phyloP scores from a whole-genome alignment of 2,797 vertebrate species.

The Danionella dracula region DNA sequence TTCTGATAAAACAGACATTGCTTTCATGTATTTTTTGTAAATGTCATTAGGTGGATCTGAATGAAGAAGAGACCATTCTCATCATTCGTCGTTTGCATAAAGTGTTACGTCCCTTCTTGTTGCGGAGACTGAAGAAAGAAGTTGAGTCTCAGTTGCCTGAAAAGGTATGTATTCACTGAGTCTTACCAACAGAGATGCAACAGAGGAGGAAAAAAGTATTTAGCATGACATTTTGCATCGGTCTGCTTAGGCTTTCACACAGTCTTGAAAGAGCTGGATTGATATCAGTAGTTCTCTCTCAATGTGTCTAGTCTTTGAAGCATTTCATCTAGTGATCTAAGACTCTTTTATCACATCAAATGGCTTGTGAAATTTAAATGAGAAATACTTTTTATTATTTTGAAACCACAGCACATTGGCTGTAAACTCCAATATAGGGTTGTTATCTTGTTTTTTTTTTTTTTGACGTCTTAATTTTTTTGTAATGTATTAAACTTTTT shows the following conservation, averaged over 20 bases:
- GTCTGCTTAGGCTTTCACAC: neutral
- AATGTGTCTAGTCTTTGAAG: no score
- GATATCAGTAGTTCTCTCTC: no score
- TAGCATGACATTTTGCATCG: neutral
- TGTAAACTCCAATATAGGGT: no score
- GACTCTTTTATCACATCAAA: no score
- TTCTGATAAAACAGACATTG: neutral
- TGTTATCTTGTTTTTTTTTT: no score
- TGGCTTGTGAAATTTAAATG: no score
- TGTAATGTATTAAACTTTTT: no score
- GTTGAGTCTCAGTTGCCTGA: constrained; percentile 88
- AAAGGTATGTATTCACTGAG: constrained; percentile 70
- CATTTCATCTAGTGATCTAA: no score
- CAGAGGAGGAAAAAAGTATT: neutral
- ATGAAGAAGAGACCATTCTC: constrained; percentile 87
- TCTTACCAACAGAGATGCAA: no score
- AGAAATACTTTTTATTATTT: no score
- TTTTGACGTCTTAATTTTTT: no score
- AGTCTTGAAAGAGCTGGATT: neutral
- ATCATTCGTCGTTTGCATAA: constrained; percentile 88
- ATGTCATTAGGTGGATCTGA: constrained; percentile 77
- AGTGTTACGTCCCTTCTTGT: constrained; percentile 80
- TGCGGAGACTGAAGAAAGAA: constrained; percentile 84
- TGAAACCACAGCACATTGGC: no score
- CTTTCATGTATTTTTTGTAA: neutral